phyloP scores from a whole-genome alignment of 2,113 vertebrate genomes.

The Clarias gariepinus region DNA sequence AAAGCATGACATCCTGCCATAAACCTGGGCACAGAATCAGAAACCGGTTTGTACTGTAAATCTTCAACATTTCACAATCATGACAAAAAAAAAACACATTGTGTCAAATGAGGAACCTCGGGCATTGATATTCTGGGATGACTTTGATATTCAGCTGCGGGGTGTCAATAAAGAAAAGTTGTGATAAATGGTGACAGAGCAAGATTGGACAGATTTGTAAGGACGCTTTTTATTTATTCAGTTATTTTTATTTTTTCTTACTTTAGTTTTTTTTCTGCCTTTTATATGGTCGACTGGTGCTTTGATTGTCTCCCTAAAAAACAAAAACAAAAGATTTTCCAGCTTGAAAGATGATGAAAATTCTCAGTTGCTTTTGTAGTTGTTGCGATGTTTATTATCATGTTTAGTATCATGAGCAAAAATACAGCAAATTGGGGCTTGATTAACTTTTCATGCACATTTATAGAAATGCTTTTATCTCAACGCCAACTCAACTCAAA shows the following conservation, averaged over 20 bases:
- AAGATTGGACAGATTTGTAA: slow-evolving; percentile 11
- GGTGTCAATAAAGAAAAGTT: slow-evolving; percentile 14
- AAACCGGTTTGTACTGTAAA: slow-evolving; percentile 43
- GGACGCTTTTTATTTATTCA: not conserved
- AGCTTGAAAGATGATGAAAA: not conserved
- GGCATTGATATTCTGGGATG: slow-evolving; percentile 41
- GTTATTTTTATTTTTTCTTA: not conserved
- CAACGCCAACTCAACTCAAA: not conserved
- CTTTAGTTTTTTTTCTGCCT: not conserved
- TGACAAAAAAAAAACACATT: slow-evolving; percentile 38
- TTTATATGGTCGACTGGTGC: not conserved
- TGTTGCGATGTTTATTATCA: no score
- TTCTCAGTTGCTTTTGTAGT: not conserved
- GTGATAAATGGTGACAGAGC: slow-evolving; percentile 17
- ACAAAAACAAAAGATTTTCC: not conserved
- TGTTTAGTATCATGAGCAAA: not conserved
- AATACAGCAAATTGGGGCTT: not conserved
- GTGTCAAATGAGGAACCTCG: slow-evolving; percentile 44
- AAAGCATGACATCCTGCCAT: slow-evolving; percentile 48
- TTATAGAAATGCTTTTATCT: not conserved
- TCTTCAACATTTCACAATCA: slow-evolving; percentile 39
- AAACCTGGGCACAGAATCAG: slow-evolving; percentile 52
- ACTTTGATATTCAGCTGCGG: slow-evolving; percentile 2
- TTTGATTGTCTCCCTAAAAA: not conserved
- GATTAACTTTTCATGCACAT: not conserved